These are phyloP conservation scores for Pangasius mekongensis DNA, from an alignment of 2,797 vertebrate genomes.

Conservation along the genomic window DNA sequence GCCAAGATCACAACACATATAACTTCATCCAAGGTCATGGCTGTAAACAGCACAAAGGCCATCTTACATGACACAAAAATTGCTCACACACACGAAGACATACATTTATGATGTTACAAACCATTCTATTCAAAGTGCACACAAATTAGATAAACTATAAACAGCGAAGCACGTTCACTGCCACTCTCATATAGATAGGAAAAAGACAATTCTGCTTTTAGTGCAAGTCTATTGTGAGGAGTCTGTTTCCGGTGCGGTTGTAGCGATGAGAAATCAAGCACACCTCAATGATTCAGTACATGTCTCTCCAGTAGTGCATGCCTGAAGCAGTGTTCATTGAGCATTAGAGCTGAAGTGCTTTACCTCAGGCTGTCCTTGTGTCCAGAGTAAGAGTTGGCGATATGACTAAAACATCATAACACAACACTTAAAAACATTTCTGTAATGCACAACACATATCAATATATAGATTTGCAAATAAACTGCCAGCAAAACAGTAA, in stretches of 20 bases:
- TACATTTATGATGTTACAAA: conserved; percentile 5
- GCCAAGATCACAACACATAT: background rate
- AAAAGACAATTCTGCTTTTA: background rate
- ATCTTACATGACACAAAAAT: background rate
- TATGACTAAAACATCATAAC: background rate
- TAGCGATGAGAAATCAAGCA: conserved; percentile 26
- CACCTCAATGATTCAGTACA: conserved; percentile 11
- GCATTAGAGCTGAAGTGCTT: conserved; percentile 17
- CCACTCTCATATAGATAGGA: conserved; percentile 7
- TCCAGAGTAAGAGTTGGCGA: conserved; percentile 8
- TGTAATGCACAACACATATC: background rate
- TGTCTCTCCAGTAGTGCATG: conserved; percentile 11
- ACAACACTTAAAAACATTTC: background rate
- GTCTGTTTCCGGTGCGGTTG: conserved; percentile 10
- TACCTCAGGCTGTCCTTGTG: conserved; percentile 23
- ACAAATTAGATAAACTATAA: background rate
- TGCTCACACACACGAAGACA: background rate
- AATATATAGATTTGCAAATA: background rate
- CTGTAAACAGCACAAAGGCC: conserved; percentile 16
- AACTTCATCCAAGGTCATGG: background rate
- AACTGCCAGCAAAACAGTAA: conserved; percentile 4
- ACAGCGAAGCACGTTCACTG: background rate
- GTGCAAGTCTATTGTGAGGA: background rate
- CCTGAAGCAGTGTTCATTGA: conserved; percentile 19
- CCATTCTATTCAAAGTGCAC: background rate